Base-by-base conservation (phyloP, 2,888 invertebrate genomes). In the Drosophila falleni region DNA sequence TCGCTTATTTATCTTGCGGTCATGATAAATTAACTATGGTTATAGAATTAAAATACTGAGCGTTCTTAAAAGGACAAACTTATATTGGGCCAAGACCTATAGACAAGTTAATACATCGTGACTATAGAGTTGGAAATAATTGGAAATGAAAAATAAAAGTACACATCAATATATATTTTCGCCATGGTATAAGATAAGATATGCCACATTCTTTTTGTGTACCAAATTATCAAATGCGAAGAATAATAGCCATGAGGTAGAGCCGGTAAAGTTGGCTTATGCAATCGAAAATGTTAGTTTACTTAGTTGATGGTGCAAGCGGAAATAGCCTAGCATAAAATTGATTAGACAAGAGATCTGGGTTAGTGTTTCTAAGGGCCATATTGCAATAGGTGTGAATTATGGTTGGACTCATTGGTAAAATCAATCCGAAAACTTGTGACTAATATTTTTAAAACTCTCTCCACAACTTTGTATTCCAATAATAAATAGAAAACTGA, bases 291-390 rank as follows among this genome's bases (percentile, higher is more conserved):
- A 37, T 31, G 31, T 49, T 58, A 63, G 55, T 61, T 53, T 33
- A 19, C 35, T 31, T 53, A 62, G 61, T 58, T 33, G 19, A 23
- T 51, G 44, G 35, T 60, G 42, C 63, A 54, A 70, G 61, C 87
- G 84, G 87, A 84, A 84, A 88, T 80, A 55, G 70, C 51, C 37
- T 54, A 61, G 41, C 66, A 66, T 70, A 49, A 63, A 68, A 66
- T 61, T 68, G 89, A 84, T 88, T 78, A 84, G 78, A 70, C 80
- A 73, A 73, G 62, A 68, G 83, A 86, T 66, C 64, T 69, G 54
- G 85, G 87, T 81, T 85, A 77, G 71, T 60, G 51, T 49, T 56
- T 49, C 47, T 33, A 37, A 13, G 44, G 44, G 19, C 37, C 42
- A 10, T 66, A 41, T 49, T 55, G 55, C 47, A 76, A 71, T n/a